Percentiles rank a stretch among this genome's conserved stretches.
Conservation (phyloP, 2,797 vertebrate genomes). For the Simalia tracyae region DNA sequence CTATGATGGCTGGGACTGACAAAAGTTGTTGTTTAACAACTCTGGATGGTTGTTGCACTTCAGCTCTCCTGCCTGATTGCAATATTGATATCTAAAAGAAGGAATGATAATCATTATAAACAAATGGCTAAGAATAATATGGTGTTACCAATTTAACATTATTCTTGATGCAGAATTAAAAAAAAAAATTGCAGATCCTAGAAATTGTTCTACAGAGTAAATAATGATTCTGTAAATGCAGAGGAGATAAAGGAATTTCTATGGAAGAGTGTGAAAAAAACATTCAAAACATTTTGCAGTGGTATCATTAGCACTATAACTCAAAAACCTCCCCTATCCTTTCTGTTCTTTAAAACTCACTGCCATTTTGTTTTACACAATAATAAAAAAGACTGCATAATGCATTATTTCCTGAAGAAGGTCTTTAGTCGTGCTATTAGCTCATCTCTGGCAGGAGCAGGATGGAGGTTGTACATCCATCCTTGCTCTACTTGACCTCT, state of each 20-base stretch:
- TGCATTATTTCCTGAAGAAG: not conserved
- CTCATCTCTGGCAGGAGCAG: too few relatives aligned
- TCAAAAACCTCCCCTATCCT: not conserved
- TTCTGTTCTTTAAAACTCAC: too few relatives aligned
- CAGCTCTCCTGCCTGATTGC: not conserved
- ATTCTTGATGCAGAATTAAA: not conserved
- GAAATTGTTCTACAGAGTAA: not conserved
- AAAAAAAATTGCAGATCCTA: not conserved
- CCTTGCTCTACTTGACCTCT: too few relatives aligned
- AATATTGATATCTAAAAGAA: not conserved
- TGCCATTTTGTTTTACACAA: not conserved
- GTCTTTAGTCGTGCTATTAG: too few relatives aligned
- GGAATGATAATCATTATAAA: not conserved
- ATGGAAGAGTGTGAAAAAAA: not conserved
- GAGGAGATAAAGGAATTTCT: not conserved
- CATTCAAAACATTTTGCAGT: not conserved
- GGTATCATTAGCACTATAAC: not conserved
- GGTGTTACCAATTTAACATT: conserved; percentile 4
- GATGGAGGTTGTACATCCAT: too few relatives aligned
- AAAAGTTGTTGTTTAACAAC: not conserved
- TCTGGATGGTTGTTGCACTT: not conserved
- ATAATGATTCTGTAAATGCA: not conserved
- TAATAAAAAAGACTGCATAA: not conserved
- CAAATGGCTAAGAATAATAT: not conserved
- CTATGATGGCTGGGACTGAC: not conserved